A percentile compares a stretch with the other conserved stretches of the same genome.
phyloP scores from a whole-genome alignment of 2,797 vertebrate genomes.

The Trichosurus vulpecula region DNA sequence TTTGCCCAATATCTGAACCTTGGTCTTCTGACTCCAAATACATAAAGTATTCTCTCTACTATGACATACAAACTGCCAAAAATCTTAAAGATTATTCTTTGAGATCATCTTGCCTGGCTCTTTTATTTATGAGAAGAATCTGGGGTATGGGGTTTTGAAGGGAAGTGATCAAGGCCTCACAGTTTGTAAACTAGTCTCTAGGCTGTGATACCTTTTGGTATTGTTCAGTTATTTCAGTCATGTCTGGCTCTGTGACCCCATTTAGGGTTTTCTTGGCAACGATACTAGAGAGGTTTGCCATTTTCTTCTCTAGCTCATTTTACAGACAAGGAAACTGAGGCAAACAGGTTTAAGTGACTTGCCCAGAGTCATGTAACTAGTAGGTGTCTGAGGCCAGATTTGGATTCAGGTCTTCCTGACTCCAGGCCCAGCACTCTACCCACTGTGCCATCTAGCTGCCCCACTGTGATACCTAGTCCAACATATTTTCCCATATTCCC shows the following conservation, averaged over 20 bases:
- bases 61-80: background rate
- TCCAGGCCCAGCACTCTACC: background rate
- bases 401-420: background rate
- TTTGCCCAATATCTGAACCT: background rate
- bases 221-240: background rate
- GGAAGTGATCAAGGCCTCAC: background rate
- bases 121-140: background rate
- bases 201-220: slow-evolving; percentile 16
- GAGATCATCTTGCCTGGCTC: background rate
- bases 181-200: background rate
- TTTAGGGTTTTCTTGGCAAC: background rate
- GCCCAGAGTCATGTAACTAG: background rate
- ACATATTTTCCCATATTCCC: background rate
- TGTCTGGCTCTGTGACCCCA: background rate
- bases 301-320: background rate
- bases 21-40: background rate
- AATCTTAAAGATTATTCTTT: background rate
- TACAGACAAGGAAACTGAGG: background rate
- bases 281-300: background rate
- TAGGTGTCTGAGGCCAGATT: background rate
- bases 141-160: background rate
- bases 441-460: background rate
- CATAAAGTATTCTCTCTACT: background rate
- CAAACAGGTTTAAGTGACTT: background rate
- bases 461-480: background rate